Base-by-base conservation (phyloP, 2,113 vertebrate genomes). In the Emydura subglobosa region DNA sequence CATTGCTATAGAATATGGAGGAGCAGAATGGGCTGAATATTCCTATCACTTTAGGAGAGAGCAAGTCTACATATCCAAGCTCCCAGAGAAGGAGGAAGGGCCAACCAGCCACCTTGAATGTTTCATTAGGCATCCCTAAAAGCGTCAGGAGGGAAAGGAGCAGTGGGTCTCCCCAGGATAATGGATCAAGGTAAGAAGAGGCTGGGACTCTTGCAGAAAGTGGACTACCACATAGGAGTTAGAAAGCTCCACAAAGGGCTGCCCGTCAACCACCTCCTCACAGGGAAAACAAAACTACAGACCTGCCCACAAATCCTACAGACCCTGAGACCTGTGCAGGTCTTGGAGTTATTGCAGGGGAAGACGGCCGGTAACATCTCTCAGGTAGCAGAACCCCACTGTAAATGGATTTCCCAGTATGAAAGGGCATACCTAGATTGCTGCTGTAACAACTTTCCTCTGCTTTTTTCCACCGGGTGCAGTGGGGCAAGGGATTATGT, bases 51-150 rank as follows among this genome's bases (percentile, higher is more conserved):
- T n/a, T 65, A 65, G 31, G 31, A 65, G 31, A 7, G 31, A 65
- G 61, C 14, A 65, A n/a, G 34, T 8, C 29, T 65, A 16, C n/a
- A 72, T 72, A 39, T 72, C 34, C 65, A 17, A 53, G 68, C 29
- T 2, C 50, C 50, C 72, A 39, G 25, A 34, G 29, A 34, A 87
- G 59, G 54, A 82, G 74, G 53, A 68, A 12, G 6, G 25, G 17
- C 1, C 90, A n/a, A 68, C 72, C 39, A 27, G 9, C 61, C 84
- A 7, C n/a, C 27, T 5, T 34, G 49, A 25, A 6, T 47, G 7
- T 51, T 81, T 51, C 61, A 76, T 24, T 78, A n/a, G 17, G 29
- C 0, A 0, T 10, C 8, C 5, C 54, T 47, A 10, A 53, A 27
- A 24, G 79, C 13, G 7, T 65, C 47, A 68, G 42, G 24, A 31